Percentiles rank a stretch among this genome's conserved stretches.
Conservation (phyloP, 2,797 vertebrate species). For the Jordanella pulchra region DNA sequence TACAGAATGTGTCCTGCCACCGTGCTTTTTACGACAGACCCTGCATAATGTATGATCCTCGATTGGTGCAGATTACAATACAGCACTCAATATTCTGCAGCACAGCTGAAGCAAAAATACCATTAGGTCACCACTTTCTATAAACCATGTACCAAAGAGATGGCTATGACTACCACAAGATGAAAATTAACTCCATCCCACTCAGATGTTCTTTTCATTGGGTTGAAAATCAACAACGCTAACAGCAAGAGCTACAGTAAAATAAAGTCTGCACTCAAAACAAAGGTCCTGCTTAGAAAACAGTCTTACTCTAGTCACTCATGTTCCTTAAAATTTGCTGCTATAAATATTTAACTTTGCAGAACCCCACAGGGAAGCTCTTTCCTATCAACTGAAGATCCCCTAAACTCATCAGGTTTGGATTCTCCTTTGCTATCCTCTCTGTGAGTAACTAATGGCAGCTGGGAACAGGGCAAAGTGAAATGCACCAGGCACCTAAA, state of each 20-base stretch:
- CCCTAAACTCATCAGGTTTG: conserved; percentile 57
- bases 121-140: conserved; percentile 52
- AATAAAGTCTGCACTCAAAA: conserved; percentile 26
- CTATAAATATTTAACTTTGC: conserved; percentile 69
- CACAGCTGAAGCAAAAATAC: conserved; percentile 48
- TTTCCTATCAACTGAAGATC: conserved; percentile 68
- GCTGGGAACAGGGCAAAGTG: conserved; percentile 56
- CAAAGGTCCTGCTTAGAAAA: conserved; percentile 50
- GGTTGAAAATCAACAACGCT: conserved; percentile 27
- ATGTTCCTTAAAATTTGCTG: conserved; percentile 56
- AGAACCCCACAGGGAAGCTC: conserved; percentile 61
- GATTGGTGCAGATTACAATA: conserved; percentile 61
- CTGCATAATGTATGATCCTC: conserved; percentile 73
- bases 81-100: conserved; percentile 54
- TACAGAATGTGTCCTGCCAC: conserved; percentile 54
- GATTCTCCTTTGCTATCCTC: conserved; percentile 66
- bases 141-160: conserved; percentile 35
- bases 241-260: conserved; percentile 14
- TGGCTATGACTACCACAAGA: conserved; percentile 31
- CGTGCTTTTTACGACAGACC: conserved; percentile 52
- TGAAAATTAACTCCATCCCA: conserved; percentile 27
- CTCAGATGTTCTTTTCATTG: conserved; percentile 27
- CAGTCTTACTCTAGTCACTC: conserved; percentile 60
- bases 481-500: conserved; percentile 44
- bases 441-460: conserved; percentile 50